These are phyloP conservation scores for Steinernema khuongi DNA, from an alignment of 1,140 invertebrate genomes.

Conservation along the genomic window DNA sequence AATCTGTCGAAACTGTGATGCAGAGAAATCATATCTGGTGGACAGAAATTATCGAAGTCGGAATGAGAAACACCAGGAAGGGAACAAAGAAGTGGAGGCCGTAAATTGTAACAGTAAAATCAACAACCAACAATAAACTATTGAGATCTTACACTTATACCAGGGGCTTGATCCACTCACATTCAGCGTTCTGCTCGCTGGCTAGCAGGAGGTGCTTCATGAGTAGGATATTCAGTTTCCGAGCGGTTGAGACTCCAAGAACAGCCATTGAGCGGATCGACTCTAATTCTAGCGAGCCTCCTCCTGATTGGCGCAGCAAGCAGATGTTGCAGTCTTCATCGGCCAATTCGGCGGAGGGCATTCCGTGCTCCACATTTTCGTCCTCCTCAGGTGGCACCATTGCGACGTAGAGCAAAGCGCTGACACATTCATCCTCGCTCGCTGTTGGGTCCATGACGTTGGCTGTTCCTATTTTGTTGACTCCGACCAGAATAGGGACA, in stretches of 20 bases:
- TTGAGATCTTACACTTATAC: not conserved
- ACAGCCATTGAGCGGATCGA: not conserved
- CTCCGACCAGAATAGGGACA: constrained; percentile 16
- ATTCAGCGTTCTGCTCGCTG: not conserved
- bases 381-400: not conserved
- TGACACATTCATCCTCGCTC: constrained; percentile 25
- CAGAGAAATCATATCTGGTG: not conserved
- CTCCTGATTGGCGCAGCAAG: not conserved
- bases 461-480: constrained; percentile 23
- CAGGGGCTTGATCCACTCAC: not conserved
- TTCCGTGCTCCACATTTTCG: not conserved
- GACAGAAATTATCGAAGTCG: not conserved
- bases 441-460: constrained; percentile 27
- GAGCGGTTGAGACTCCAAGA: not conserved
- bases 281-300: not conserved
- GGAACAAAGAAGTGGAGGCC: not conserved
- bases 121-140: constrained; percentile 5
- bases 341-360: not conserved
- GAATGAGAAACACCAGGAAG: not conserved
- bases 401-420: constrained; percentile 19
- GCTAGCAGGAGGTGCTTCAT: not conserved
- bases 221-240: not conserved
- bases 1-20: not conserved
- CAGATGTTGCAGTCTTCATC: not conserved
- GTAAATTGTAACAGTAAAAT: not conserved